Base-by-base conservation (phyloP, 2,888 invertebrate species). In the Ornithoptera alexandrae region DNA sequence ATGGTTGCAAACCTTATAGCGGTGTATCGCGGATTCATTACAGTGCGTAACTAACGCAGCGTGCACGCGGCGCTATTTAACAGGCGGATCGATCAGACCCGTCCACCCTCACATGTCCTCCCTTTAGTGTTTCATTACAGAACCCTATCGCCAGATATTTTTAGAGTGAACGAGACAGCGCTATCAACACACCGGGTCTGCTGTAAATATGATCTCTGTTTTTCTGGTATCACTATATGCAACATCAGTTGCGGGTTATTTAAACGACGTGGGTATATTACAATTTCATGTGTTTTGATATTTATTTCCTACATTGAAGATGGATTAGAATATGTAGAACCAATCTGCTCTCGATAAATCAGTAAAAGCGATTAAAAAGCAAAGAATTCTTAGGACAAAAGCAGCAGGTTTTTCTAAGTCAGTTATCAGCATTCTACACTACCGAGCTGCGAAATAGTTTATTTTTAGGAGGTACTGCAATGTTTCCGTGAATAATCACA, bases 151-250 rank as follows among this genome's bases (percentile, higher is more conserved):
- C 50, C 42, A 70, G 59, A 65, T 61, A 74, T 71, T 78, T 74
- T 79, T 75, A 68, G 78, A 72, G 46, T 72, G 77, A 82, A 76
- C 77, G 81, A 79, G 81, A 83, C 68, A 67, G 64, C 46, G 69
- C 65, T 76, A 74, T 72, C 66, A 61, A 78, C 80, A 60, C 63
- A 62, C 74, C 77, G 74, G 72, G 74, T 76, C 74, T 64, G 72
- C 77, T 77, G 74, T 79, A 78, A 79, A 78, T 76, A 74, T 74
- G 76, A 75, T 84, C 82, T 83, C 80, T 86, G 85, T 87, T 85
- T 85, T 80, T 76, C 77, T 84, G 84, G 86, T 88, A 87, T 87
- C 85, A 87, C 83, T 85, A 87, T 86, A 88, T 84, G 81, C 78
- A 79, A 84, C 85, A 86, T 84, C 85, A 80, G 79, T 79, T 80